Conservation (phyloP, 30 jellyfish, hydroid and myxozoan genomes). For the Turritopsis rubra region DNA sequence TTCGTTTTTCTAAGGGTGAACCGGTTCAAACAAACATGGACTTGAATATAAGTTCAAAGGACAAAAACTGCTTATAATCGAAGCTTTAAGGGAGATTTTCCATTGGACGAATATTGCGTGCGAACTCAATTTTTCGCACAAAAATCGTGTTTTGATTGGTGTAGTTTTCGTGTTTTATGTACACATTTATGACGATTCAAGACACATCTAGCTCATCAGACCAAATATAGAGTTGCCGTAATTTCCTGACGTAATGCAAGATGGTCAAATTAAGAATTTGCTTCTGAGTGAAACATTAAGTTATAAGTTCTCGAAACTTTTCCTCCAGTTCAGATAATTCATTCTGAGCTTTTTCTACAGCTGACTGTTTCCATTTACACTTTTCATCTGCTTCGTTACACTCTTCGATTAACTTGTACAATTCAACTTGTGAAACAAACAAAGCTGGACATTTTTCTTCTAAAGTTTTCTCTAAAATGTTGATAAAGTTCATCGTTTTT, state of each 20-base stretch:
- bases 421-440: neutral
- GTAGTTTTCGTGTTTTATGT: too few relatives aligned
- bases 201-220: too few relatives aligned
- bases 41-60: too few relatives aligned
- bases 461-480: neutral
- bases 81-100: too few relatives aligned
- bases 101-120: too few relatives aligned
- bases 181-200: too few relatives aligned
- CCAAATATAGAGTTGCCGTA: too few relatives aligned
- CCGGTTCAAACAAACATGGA: too few relatives aligned
- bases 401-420: neutral
- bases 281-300: neutral
- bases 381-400: neutral
- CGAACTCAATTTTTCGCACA: too few relatives aligned
- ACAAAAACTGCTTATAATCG: too few relatives aligned
- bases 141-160: too few relatives aligned
- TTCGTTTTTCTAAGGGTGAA: too few relatives aligned
- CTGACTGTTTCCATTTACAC: neutral
- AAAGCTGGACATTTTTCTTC: neutral
- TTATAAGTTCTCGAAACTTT: neutral
- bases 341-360: neutral
- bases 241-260: neutral
- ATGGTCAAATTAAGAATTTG: neutral
- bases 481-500: neutral
- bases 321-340: neutral